phyloP scores from a whole-genome alignment of 53 echinoderm and acorn worm species.

The Luidia sarsii region DNA sequence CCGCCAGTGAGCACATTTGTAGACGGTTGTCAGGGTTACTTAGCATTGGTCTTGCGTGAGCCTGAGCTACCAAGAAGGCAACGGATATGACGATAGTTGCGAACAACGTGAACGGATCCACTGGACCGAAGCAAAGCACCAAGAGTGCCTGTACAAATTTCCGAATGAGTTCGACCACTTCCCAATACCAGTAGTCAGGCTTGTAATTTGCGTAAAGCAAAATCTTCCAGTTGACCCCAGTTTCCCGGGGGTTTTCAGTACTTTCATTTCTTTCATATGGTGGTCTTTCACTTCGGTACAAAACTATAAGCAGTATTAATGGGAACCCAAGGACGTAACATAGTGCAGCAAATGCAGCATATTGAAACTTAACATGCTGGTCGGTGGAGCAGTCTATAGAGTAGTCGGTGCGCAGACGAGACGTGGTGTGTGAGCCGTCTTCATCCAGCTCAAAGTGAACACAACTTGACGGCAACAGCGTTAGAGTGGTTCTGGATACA shows the following conservation, averaged over 20 bases:
- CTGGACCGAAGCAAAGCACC: constrained; percentile 26
- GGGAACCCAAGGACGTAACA: constrained; percentile 63
- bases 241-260: no score
- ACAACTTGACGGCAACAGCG: constrained; percentile 57
- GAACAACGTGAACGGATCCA: constrained; percentile 1
- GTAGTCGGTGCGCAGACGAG: constrained; percentile 59
- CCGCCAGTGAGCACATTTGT: constrained; percentile 32
- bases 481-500: constrained; percentile 45
- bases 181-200: constrained; percentile 42
- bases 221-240: background rate
- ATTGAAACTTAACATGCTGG: background rate
- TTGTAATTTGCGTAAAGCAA: constrained; percentile 36
- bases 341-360: constrained; percentile 30
- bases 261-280: background rate
- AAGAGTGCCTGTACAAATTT: constrained; percentile 29
- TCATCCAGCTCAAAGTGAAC: constrained; percentile 49
- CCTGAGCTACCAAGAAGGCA: constrained; percentile 18
- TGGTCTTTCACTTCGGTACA: constrained; percentile 11
- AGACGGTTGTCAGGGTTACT: constrained; percentile 23
- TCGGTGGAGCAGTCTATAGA: constrained; percentile 47
- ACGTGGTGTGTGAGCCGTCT: background rate
- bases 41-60: constrained; percentile 29
- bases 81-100: constrained; percentile 26
- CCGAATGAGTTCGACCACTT: constrained; percentile 28
- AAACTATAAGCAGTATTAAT: constrained; percentile 17